Evolutionary conservation across 1,140 invertebrate species (phyloP).

Genomic region (Ruditapes philippinarum): DNA sequence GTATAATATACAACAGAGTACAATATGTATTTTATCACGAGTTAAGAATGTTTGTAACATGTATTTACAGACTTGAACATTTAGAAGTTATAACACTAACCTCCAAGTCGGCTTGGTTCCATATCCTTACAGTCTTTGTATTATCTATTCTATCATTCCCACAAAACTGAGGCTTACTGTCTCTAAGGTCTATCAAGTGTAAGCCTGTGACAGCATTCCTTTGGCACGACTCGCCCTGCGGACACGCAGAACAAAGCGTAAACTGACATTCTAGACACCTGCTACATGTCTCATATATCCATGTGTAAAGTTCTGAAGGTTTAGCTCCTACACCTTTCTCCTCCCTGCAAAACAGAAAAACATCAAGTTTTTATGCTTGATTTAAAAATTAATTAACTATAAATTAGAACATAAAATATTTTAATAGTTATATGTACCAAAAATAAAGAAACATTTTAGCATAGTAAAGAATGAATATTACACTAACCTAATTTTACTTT

Average conservation of each 20-base stretch:
- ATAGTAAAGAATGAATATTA: no score
- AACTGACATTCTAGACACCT: background rate
- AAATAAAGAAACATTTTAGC: no score
- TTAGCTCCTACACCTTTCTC: constrained; percentile 31
- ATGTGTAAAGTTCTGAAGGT: constrained; percentile 9
- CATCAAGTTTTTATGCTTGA: no score
- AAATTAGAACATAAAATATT: no score
- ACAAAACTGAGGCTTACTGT: constrained; percentile 43
- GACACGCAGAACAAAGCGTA: constrained; percentile 29
- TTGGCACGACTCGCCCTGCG: constrained; percentile 37
- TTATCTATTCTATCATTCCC: constrained; percentile 30
- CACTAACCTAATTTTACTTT: no score
- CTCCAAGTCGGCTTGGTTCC: constrained; percentile 33
- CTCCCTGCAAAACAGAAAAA: constrained; percentile 40
- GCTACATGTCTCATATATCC: constrained; percentile 7
- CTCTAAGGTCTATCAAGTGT: constrained; percentile 39
- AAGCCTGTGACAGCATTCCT: background rate
- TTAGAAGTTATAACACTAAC: no score
- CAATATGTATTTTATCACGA: no score
- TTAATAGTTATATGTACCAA: no score
- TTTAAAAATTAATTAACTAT: no score
- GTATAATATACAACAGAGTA: no score
- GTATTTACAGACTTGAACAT: no score
- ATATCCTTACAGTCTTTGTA: background rate
- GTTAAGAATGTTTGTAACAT: no score